A percentile compares a stretch with the other conserved stretches of the same genome.
Evolutionary conservation across 1,140 invertebrate genomes (phyloP).

Genomic region (Vanessa atalanta): DNA sequence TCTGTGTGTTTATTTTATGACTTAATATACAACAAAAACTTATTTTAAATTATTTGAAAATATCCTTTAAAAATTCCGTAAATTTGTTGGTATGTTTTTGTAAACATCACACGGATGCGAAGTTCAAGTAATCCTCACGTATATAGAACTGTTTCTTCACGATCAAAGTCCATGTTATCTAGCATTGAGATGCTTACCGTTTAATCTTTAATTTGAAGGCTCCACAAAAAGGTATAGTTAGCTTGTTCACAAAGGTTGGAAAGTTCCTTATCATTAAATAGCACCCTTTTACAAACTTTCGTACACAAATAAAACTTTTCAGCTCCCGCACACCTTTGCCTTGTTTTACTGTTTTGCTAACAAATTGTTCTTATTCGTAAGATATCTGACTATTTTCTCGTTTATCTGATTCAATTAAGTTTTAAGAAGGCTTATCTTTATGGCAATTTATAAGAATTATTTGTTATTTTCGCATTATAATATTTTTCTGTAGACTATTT

Average conservation of each 20-base stretch:
- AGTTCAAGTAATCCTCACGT: no score
- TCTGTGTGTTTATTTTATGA: no score
- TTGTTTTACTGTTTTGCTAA: constrained; percentile 49
- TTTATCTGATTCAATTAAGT: constrained; percentile 29
- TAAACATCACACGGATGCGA: no score
- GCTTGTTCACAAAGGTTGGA: constrained; percentile 9
- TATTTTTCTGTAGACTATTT: not conserved
- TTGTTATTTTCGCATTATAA: not conserved
- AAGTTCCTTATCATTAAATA: constrained; percentile 54
- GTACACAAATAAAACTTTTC: constrained; percentile 51
- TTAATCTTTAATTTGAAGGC: not conserved
- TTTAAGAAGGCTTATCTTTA: constrained; percentile 21
- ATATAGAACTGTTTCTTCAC: no score
- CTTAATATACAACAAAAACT: no score
- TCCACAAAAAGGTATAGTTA: not conserved
- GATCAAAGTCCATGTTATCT: not conserved
- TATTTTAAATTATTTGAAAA: no score
- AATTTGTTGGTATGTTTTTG: no score
- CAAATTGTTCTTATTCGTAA: constrained; percentile 48
- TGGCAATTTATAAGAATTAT: constrained; percentile 1
- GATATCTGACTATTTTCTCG: constrained; percentile 35
- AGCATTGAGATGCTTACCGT: not conserved
- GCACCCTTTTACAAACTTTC: constrained; percentile 52
- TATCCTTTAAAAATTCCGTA: no score
- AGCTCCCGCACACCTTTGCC: constrained; percentile 38